These are phyloP conservation scores for Sturnus vulgaris DNA, from an alignment of 2,113 vertebrate species.

Conservation along the genomic window DNA sequence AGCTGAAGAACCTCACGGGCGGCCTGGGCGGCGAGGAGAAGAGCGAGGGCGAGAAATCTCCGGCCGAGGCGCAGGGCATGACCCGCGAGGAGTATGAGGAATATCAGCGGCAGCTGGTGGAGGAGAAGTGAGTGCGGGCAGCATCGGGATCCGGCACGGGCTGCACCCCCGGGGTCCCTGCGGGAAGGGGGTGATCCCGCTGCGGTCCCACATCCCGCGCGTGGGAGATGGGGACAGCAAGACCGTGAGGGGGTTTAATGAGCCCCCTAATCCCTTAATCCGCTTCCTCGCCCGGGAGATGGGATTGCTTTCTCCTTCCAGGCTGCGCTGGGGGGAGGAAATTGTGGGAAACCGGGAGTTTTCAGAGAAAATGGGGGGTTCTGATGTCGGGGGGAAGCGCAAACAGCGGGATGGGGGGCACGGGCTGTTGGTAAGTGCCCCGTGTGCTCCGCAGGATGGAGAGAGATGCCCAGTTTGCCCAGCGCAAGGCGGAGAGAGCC, in stretches of 20 bases:
- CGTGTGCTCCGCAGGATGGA: conserved; percentile 78
- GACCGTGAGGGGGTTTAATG: background rate
- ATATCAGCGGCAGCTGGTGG: conserved; percentile 94
- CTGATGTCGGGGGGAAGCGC: fast-evolving
- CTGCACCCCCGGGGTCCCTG: fast-evolving
- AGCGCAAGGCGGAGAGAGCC: conserved; percentile 94
- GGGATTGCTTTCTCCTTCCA: conserved; percentile 40
- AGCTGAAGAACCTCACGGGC: conserved; percentile 95
- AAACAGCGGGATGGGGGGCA: fast-evolving
- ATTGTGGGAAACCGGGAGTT: background rate
- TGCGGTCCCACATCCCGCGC: fast-evolving
- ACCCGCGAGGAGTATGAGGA: conserved; percentile 95
- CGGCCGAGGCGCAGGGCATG: conserved; percentile 90
- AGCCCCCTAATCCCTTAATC: conserved; percentile 76
- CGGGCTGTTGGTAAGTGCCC: background rate
- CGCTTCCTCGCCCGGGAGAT: conserved; percentile 46
- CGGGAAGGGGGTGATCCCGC: background rate
- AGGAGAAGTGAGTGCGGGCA: conserved; percentile 88
- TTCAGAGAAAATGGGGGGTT: background rate
- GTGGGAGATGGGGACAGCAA: background rate
- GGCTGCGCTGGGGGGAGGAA: background rate
- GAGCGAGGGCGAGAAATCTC: conserved; percentile 84
- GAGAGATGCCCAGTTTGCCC: conserved; percentile 87
- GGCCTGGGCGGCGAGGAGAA: conserved; percentile 90
- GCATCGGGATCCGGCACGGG: fast-evolving